phyloP scores from a whole-genome alignment of 1,140 invertebrate genomes.

The Sycophila sp. region DNA sequence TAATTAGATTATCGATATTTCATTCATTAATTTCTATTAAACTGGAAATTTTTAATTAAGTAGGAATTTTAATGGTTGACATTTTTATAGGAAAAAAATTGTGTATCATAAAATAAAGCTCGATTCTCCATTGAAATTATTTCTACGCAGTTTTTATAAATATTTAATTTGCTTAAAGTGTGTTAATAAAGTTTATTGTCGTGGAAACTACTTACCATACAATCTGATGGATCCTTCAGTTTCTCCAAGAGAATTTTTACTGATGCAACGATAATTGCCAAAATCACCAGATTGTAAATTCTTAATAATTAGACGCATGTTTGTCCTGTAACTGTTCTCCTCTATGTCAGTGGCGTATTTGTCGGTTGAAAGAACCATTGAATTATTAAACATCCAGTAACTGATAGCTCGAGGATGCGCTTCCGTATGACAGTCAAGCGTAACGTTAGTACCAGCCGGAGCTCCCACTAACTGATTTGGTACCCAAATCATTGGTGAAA shows the following conservation, averaged over 20 bases:
- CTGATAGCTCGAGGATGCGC: constrained; percentile 92
- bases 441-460: constrained; percentile 87
- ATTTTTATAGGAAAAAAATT: too few species aligned
- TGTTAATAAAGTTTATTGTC: too few species aligned
- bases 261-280: constrained; percentile 87
- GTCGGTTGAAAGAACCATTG: constrained; percentile 84
- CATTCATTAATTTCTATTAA: too few species aligned
- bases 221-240: constrained; percentile 91
- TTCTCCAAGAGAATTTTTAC: constrained; percentile 93
- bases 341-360: constrained; percentile 82
- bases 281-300: constrained; percentile 82
- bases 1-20: constrained; percentile 34
- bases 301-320: constrained; percentile 86
- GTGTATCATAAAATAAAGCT: too few species aligned
- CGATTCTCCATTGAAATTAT: too few species aligned
- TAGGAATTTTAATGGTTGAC: too few species aligned
- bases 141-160: too few species aligned
- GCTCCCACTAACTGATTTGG: constrained; percentile 92
- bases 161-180: too few species aligned
- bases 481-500: constrained; percentile 92
- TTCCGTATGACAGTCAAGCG: constrained; percentile 92
- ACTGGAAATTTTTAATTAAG: too few species aligned
- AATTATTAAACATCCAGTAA: constrained; percentile 89
- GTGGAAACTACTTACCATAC: constrained; percentile 78
- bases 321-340: constrained; percentile 84